Evolutionary conservation across 2,113 vertebrate species (phyloP), one percentile per base, ranked within the genome.

Genomic region (Takifugu flavidus): DNA sequence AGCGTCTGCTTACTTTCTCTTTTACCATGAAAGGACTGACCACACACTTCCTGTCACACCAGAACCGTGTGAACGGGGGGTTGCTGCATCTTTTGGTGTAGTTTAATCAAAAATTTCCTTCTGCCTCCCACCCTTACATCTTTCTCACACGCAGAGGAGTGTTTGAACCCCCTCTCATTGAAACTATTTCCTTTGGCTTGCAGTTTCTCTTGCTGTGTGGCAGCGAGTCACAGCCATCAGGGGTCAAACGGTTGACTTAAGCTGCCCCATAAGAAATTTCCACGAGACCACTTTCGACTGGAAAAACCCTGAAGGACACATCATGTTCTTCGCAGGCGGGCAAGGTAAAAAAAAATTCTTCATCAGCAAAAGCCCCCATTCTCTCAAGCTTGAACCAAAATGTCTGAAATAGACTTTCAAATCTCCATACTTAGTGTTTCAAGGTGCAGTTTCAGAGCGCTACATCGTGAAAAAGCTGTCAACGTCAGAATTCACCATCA

Each of bases 281-380:
- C 34, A 55, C 14, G 27, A 0, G 10, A 69, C 4, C 14, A 7
- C 12, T 0, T 44, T 89, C 12, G 89, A 92, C 3, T 91, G 90
- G 91, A 88, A 27, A 76, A 86, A 89, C 59, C 84, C 89, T 50
- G 2, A 72, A 0, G 72, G 65, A 39, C 13, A 70, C 1, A 2
- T 82, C 4, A 74, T 91, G 61, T 91, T 89, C 64, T 89, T 89
- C 51, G 87, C 87, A 56, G 0, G 29, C 82, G 89, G 89, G 91
- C 47, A 84, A 51, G 13, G 43, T 42, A 6, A 13, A 42, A 14
- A 25, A 10, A 26, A 13, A 0, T 39, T 1, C n/a, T 4, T 53
- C 10, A 43, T 2, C 39, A 52, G 13, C 42, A 31, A 28, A 39
- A 39, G 34, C 5, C 25, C 3, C 45, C 43, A 13, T 7, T 26